Evolutionary conservation across 2,797 vertebrate species (phyloP).

Genomic region (Scomberomorus guttatus): DNA sequence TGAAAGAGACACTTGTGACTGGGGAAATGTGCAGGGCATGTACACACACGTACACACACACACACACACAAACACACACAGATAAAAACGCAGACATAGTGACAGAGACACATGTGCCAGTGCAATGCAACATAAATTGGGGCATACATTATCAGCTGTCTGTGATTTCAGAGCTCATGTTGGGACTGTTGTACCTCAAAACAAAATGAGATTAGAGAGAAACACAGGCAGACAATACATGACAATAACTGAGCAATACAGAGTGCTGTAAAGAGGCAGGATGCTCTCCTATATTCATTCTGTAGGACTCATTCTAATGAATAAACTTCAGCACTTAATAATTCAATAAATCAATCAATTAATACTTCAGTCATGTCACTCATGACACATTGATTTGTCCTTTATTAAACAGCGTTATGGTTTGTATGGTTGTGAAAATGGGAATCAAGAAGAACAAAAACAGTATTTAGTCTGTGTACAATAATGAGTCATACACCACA

Average conservation of each 20-base stretch:
- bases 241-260: conserved; percentile 24
- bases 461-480: neutral
- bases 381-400: conserved; percentile 12
- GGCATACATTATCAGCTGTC: conserved; percentile 77
- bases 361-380: conserved; percentile 18
- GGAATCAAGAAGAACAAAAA: neutral
- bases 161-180: conserved; percentile 58
- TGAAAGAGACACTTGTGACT: conserved; percentile 45
- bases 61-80: neutral
- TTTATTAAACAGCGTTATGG: conserved; percentile 58
- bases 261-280: neutral
- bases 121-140: conserved; percentile 70
- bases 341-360: conserved; percentile 37
- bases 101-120: conserved; percentile 60
- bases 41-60: neutral
- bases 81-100: conserved; percentile 36
- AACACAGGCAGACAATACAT: conserved; percentile 43
- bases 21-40: conserved; percentile 20
- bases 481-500: neutral
- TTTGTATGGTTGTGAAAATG: conserved; percentile 19
- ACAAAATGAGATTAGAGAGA: conserved; percentile 50
- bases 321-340: conserved; percentile 32
- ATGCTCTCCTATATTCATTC: neutral
- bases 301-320: neutral
- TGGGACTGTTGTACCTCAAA: conserved; percentile 62